Evolutionary conservation across 2,888 invertebrate genomes (phyloP).

Genomic region (Scaptomyza tumidula): DNA sequence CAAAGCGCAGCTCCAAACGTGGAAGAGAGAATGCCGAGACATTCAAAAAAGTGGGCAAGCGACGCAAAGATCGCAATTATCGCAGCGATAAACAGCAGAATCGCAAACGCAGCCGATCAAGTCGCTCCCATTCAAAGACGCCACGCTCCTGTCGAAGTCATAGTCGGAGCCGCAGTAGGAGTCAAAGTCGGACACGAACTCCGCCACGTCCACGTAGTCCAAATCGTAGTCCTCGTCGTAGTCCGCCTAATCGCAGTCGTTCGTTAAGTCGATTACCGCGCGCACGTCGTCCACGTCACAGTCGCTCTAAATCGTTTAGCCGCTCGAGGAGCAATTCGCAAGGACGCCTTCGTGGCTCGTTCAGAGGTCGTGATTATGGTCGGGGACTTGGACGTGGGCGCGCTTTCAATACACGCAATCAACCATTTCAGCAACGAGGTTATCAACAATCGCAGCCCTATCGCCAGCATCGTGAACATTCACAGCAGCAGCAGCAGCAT

Average conservation of each 20-base stretch:
- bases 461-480: conserved; percentile 25
- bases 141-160: conserved; percentile 48
- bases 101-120: conserved; percentile 35
- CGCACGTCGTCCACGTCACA: conserved; percentile 46
- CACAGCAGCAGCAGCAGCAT: conserved; percentile 21
- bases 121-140: conserved; percentile 38
- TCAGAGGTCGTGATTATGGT: conserved; percentile 36
- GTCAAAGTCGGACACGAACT: conserved; percentile 1
- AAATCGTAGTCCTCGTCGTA: conserved; percentile 9
- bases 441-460: conserved; percentile 37
- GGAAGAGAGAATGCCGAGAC: conserved; percentile 85
- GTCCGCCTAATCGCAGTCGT: conserved; percentile 39
- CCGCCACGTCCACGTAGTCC: conserved; percentile 4
- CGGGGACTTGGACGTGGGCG: conserved; percentile 39
- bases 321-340: conserved; percentile 63
- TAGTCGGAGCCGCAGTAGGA: conserved; percentile 1
- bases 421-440: conserved; percentile 46
- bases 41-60: conserved; percentile 93
- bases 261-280: conserved; percentile 46
- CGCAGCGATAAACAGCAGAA: conserved; percentile 87
- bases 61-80: conserved; percentile 91
- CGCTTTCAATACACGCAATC: conserved; percentile 57
- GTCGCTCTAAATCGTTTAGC: conserved; percentile 55
- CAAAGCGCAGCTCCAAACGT: conserved; percentile 58
- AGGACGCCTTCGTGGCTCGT: conserved; percentile 26